Conservation (phyloP, 2,888 invertebrate genomes). For the Zelleria hepariella region DNA sequence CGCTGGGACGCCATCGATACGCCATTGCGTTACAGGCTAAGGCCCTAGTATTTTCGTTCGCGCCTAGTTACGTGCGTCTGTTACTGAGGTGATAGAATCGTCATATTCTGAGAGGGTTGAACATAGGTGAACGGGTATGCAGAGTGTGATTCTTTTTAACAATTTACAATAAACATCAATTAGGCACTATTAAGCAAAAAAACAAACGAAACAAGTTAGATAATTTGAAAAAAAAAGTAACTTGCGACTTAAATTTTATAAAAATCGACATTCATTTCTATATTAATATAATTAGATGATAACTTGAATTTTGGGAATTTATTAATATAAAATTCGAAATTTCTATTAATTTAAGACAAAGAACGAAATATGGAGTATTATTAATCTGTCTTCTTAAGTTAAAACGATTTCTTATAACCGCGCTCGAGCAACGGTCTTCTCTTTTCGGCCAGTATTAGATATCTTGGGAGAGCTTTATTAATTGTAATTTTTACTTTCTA, state of each 20-base stretch:
- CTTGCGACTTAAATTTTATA: neutral
- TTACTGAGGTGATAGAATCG: neutral
- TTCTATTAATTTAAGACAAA: neutral
- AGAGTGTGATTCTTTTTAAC: neutral
- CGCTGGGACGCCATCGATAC: too few relatives aligned
- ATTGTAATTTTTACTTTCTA: constrained; percentile 20
- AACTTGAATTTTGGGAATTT: neutral
- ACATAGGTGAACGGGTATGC: neutral
- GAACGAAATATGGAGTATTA: constrained; percentile 5
- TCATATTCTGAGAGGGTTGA: neutral
- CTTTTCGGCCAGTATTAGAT: constrained; percentile 15
- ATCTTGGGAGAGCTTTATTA: constrained; percentile 23
- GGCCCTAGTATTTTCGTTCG: too few relatives aligned
- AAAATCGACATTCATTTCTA: neutral
- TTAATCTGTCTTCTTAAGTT: constrained; percentile 9
- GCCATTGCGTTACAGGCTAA: too few relatives aligned
- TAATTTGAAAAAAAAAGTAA: neutral
- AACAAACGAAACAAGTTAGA: neutral
- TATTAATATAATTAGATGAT: neutral
- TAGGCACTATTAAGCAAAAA: neutral
- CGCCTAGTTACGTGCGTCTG: too few relatives aligned
- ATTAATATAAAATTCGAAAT: neutral
- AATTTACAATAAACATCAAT: neutral
- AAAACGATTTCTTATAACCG: constrained; percentile 13
- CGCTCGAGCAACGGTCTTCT: constrained; percentile 17